phyloP scores from a whole-genome alignment of 2,113 vertebrate species.

The Prolemur simus region DNA sequence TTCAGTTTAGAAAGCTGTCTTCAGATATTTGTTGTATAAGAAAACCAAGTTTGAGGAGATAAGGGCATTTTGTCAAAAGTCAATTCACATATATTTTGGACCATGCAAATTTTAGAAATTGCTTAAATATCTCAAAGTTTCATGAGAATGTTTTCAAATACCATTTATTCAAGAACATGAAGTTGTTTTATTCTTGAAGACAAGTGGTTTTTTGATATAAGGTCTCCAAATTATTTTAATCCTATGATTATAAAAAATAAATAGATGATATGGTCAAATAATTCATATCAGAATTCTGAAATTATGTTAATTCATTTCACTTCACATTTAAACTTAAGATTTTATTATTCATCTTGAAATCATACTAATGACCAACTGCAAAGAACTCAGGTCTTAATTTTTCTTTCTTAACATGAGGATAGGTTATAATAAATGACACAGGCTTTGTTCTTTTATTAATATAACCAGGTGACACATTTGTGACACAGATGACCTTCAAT shows the following conservation, averaged over 20 bases:
- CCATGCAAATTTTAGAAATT: background rate
- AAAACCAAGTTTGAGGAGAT: background rate
- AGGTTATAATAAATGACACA: background rate
- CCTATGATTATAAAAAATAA: background rate
- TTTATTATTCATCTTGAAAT: constrained; percentile 7
- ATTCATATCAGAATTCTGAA: background rate
- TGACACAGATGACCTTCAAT: background rate
- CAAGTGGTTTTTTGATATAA: background rate
- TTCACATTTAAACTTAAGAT: background rate
- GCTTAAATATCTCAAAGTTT: background rate
- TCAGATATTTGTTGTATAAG: background rate
- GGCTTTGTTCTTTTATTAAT: background rate
- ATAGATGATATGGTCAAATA: background rate
- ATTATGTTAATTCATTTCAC: background rate
- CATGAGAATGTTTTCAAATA: background rate
- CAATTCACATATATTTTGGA: background rate
- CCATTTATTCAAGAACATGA: background rate
- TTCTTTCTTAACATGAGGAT: background rate
- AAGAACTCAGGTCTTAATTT: background rate
- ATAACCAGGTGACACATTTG: background rate
- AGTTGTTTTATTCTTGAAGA: background rate
- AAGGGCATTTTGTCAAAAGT: background rate
- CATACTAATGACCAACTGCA: background rate
- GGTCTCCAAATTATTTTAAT: background rate
- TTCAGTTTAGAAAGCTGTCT: background rate